phyloP scores from a whole-genome alignment of 2,113 vertebrate genomes.

The Bos taurus region ARS-UCD2.0 NC_037354.1:41037001-41037500 shows the following conservation, averaged over 20 bases:
- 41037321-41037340: neutral
- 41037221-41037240: neutral
- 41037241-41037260: neutral
- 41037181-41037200: neutral
- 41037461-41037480: neutral
- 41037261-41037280: neutral
- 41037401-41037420: neutral
- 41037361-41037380: neutral
- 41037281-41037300: neutral
- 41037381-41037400: neutral
- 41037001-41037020: neutral
- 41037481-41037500: neutral
- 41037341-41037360: neutral
- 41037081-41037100: neutral
- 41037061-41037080: neutral
- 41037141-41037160: neutral
- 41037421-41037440: neutral
- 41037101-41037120: neutral
- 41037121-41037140: neutral
- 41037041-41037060: neutral
- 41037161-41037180: neutral
- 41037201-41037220: neutral
- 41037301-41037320: neutral
- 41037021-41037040: neutral
- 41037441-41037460: neutral